Evolutionary conservation across 2,797 vertebrate genomes (phyloP).

Genomic region (Sciurus vulgaris): DNA sequence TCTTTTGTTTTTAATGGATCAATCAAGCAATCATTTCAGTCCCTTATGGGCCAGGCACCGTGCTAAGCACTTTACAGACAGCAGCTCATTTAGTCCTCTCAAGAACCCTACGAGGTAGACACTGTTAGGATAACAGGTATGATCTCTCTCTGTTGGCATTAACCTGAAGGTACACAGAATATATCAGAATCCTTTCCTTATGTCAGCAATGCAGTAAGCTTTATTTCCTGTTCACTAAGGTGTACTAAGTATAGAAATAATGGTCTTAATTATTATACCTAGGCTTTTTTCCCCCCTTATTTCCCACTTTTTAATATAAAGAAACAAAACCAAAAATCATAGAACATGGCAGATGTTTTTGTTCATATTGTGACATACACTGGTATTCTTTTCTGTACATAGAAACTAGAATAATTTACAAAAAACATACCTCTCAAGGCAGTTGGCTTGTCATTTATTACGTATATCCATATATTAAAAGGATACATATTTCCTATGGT

Average conservation of each 20-base stretch:
- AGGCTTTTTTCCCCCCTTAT: neutral
- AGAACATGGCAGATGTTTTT: slow-evolving; percentile 57
- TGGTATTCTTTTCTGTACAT: slow-evolving; percentile 6
- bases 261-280: neutral
- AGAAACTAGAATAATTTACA: neutral
- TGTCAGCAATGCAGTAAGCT: neutral
- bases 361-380: neutral
- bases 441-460: slow-evolving; percentile 14
- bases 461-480: slow-evolving; percentile 3
- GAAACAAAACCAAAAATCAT: slow-evolving; percentile 33
- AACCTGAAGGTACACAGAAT: slow-evolving; percentile 34
- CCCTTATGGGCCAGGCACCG: neutral
- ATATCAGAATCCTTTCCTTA: neutral
- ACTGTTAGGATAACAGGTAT: neutral
- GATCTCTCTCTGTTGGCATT: slow-evolving; percentile 16
- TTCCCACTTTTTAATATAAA: slow-evolving; percentile 23
- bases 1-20: neutral
- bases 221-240: slow-evolving; percentile 29
- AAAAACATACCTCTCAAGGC: slow-evolving; percentile 27
- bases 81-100: neutral
- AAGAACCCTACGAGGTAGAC: neutral
- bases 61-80: slow-evolving; percentile 1
- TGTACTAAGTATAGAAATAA: slow-evolving; percentile 4
- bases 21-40: neutral
- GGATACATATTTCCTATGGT: neutral